A percentile compares a stretch with the other conserved stretches of the same genome.
phyloP scores from a whole-genome alignment of 1,140 invertebrate genomes.

The Aphis craccivora region DNA sequence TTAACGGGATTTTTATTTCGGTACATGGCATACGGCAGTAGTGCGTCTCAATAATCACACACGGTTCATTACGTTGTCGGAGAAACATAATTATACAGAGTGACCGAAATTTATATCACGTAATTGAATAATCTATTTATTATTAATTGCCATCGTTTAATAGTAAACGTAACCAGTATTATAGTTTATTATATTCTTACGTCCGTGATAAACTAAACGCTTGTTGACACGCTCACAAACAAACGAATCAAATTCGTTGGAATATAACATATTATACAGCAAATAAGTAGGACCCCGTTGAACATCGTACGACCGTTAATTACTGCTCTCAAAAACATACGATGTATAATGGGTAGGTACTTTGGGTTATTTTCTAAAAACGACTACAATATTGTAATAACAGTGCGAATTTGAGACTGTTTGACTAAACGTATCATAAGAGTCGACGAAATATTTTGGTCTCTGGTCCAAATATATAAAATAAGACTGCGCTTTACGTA shows the following conservation, averaged over 20 bases:
- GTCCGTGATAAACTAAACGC: not conserved
- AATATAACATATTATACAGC: no score
- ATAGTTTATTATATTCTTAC: not conserved
- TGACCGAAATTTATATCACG: not conserved
- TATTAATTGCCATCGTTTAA: not conserved
- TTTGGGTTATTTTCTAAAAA: not conserved
- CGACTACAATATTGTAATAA: no score
- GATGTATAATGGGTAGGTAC: no score
- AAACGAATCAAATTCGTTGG: not conserved
- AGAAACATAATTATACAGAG: not conserved
- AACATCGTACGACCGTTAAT: not conserved
- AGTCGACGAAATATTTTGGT: not conserved
- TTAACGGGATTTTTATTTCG: constrained; percentile 18
- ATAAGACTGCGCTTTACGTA: not conserved
- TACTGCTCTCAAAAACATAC: not conserved
- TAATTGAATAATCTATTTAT: not conserved
- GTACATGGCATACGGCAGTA: not conserved
- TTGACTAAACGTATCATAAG: not conserved
- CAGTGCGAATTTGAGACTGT: not conserved
- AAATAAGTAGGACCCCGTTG: no score
- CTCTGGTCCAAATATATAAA: not conserved
- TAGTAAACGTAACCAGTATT: not conserved
- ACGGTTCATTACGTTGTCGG: not conserved
- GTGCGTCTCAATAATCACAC: not conserved
- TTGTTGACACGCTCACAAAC: not conserved